Evolutionary conservation across 2,113 vertebrate genomes (phyloP).

Genomic region (Thermophis baileyi): DNA sequence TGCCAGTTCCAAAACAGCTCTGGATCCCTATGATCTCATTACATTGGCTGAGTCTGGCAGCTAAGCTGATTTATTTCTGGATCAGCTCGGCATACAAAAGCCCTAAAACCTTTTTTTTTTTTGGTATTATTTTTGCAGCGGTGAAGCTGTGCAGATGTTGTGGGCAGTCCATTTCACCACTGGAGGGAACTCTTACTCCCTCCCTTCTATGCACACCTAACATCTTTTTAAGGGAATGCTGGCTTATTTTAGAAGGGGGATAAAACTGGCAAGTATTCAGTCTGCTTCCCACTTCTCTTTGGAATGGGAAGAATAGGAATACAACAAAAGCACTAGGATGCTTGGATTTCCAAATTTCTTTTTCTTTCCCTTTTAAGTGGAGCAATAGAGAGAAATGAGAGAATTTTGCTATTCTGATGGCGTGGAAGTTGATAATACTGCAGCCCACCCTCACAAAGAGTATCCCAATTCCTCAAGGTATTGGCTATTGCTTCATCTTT

Average conservation of each 20-base stretch:
- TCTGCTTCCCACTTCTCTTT: not conserved
- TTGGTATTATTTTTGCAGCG: not conserved
- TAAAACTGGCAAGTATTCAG: not conserved
- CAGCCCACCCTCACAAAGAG: not conserved
- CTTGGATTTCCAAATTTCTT: not conserved
- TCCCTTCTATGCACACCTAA: not conserved
- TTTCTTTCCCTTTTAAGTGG: not conserved
- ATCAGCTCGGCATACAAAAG: not conserved
- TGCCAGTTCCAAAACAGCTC: not conserved
- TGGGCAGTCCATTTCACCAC: not conserved
- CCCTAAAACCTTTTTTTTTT: not conserved
- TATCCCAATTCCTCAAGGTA: not conserved
- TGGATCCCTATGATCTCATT: not conserved
- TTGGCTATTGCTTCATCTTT: not conserved
- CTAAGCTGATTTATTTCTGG: not conserved
- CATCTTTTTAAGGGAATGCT: not conserved
- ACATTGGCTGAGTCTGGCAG: not conserved
- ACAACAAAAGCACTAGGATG: not conserved
- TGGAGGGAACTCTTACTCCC: not conserved
- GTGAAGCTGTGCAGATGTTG: not conserved
- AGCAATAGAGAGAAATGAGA: not conserved
- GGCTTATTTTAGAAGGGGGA: not conserved
- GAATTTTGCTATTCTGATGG: not conserved
- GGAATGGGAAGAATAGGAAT: not conserved
- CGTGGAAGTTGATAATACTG: not conserved